These are phyloP conservation scores for Drosophila truncata DNA, from an alignment of 1,140 invertebrate genomes.

Conservation along the genomic window DNA sequence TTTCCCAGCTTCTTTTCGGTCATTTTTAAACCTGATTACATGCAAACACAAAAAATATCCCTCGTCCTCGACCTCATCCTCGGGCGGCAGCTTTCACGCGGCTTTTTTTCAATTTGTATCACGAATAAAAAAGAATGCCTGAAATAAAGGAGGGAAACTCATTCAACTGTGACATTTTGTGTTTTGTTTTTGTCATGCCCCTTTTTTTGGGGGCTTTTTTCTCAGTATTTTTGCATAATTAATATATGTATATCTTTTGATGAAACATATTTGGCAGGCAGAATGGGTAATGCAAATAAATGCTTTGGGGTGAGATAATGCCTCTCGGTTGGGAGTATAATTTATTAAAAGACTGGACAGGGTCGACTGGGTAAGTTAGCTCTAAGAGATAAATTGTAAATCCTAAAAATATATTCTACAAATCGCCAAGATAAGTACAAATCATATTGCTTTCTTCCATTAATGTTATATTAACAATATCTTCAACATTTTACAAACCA, in stretches of 20 bases:
- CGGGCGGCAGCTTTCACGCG: conserved; percentile 60
- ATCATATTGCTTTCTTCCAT: not conserved
- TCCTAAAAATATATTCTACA: not conserved
- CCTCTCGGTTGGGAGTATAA: conserved; percentile 15
- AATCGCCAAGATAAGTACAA: not conserved
- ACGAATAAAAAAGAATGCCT: conserved; percentile 25
- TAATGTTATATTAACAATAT: not conserved
- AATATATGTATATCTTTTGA: conserved; percentile 71
- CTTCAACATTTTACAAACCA: no score
- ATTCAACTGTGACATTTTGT: conserved; percentile 72
- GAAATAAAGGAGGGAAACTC: conserved; percentile 57
- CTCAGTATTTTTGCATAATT: conserved; percentile 64
- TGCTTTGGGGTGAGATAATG: conserved; percentile 48
- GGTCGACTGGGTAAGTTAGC: not conserved
- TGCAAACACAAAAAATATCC: conserved; percentile 57
- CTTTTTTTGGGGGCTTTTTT: conserved; percentile 29
- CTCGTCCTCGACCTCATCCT: conserved; percentile 40
- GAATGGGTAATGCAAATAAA: conserved; percentile 75
- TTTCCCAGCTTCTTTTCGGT: conserved; percentile 51
- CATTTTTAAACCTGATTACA: conserved; percentile 80
- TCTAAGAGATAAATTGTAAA: not conserved
- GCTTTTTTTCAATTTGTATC: conserved; percentile 74
- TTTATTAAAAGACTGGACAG: not conserved
- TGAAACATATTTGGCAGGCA: conserved; percentile 67
- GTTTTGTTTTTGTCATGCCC: conserved; percentile 44